Percentiles rank a stretch among this genome's conserved stretches.
Evolutionary conservation across 2,797 vertebrate species (phyloP).

Genomic region (Acipenser ruthenus): DNA sequence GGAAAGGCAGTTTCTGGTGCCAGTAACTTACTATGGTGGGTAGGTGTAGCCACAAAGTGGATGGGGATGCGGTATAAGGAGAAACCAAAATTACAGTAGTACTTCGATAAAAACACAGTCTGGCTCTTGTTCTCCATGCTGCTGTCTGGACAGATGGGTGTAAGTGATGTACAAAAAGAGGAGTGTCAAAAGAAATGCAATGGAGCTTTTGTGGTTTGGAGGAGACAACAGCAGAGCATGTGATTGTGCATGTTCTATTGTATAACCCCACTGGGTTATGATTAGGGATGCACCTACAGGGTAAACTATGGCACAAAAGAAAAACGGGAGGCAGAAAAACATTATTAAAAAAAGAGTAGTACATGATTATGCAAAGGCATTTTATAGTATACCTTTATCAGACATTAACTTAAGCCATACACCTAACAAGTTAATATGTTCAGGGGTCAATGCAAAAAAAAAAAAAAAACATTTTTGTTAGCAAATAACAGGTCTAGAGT

Average conservation of each 20-base stretch:
- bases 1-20: not conserved
- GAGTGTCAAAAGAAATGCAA: constrained; percentile 10
- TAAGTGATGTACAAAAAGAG: constrained; percentile 18
- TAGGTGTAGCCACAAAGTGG: constrained; percentile 7
- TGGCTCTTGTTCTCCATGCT: not conserved
- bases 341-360: not conserved
- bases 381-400: no score
- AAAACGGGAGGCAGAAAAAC: not conserved
- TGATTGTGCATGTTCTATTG: constrained; percentile 11
- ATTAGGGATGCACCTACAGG: not conserved
- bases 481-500: no score
- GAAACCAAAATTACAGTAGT: constrained; percentile 14
- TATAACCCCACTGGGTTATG: not conserved
- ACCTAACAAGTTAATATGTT: no score
- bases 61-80: constrained; percentile 10
- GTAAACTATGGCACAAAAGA: not conserved
- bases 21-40: constrained; percentile 2
- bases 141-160: constrained; percentile 13
- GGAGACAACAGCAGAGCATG: constrained; percentile 16
- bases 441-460: no score
- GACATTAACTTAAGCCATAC: no score
- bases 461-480: no score
- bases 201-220: constrained; percentile 19
- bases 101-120: constrained; percentile 9
- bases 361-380: no score